Evolutionary conservation across 2,888 invertebrate species (phyloP), one percentile per base, ranked within the genome.

Genomic region (Uropetala carovei): DNA sequence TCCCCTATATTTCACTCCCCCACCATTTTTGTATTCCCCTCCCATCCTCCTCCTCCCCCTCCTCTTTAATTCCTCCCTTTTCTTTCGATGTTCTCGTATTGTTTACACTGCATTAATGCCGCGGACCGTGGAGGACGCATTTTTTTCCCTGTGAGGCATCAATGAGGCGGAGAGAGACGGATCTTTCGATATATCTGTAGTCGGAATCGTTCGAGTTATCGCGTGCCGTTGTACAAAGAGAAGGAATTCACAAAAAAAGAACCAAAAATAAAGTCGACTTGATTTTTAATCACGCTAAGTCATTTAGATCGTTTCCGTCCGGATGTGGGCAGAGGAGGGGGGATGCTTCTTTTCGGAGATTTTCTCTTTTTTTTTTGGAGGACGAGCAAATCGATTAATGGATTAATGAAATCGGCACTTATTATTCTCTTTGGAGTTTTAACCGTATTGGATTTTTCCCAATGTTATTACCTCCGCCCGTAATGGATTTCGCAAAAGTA

Each of bases 261-360:
- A 82, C 8, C 30, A 59, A 89, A 89, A 89, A 89, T 57, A n/a
- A 83, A 83, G 56, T 83, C 43, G 64, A 43, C n/a, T 89, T 64
- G 89, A 89, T 89, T 56, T 89, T 89, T 64, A 89, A 89, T 89
- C 89, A 89, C 43, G 64, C 89, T 89, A 89, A 89, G 89, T 89
- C 30, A 64, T 89, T 64, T 64, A 64, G 43, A 89, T 89, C 89
- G 64, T 60, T 89, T 64, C 60, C 83, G 43, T 83, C 57, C 30
- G 89, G 43, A 18, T 64, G 14, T 64, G 89, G n/a, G 60, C 64
- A 64, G 64, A 43, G 64, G 27, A 64, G 89, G 89, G 64, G 89
- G 43, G 27, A 64, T 10, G 9, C 7, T 30, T 7, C 43, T 89
- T 68, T 30, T 1, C n/a, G n/a, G 10, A 10, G 0, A 13, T 14